A percentile compares a stretch with the other conserved stretches of the same genome.
Conservation (phyloP, 2,113 vertebrate genomes). For the Peucedramus taeniatus region DNA sequence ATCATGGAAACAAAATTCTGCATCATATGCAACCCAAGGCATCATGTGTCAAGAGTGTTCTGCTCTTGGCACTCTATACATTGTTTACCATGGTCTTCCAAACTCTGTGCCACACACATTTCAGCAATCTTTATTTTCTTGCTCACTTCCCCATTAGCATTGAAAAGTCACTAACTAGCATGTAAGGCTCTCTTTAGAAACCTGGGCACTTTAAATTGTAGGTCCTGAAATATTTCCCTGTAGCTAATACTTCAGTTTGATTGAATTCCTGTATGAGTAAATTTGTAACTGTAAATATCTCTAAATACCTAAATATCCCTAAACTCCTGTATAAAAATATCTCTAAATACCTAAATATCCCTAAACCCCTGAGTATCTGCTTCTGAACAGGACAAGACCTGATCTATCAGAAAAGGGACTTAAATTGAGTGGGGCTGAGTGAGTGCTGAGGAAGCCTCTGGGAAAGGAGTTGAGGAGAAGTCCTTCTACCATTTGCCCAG, state of each 20-base stretch:
- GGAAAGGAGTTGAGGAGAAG: neutral
- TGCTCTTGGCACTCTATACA: neutral
- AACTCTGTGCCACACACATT: neutral
- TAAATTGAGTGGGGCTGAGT: accelerated
- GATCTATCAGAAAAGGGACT: neutral
- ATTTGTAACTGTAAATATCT: neutral
- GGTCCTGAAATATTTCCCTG: neutral
- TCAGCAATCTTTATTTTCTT: neutral
- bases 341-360: neutral
- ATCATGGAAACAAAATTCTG: neutral
- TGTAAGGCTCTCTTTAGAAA: neutral
- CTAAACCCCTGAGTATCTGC: neutral
- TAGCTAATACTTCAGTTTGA: neutral
- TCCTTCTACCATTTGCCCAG: neutral
- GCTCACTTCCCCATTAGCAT: neutral
- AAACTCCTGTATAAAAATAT: too few species aligned
- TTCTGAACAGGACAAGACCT: neutral
- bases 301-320: neutral
- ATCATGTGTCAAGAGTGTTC: neutral
- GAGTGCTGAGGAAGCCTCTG: neutral
- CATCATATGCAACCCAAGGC: neutral
- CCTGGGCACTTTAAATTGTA: neutral
- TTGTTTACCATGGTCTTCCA: neutral
- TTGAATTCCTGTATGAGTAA: neutral
- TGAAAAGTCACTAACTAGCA: neutral